These are phyloP conservation scores for Polydrusus cervinus DNA, from an alignment of 2,888 invertebrate species.

Conservation along the genomic window DNA sequence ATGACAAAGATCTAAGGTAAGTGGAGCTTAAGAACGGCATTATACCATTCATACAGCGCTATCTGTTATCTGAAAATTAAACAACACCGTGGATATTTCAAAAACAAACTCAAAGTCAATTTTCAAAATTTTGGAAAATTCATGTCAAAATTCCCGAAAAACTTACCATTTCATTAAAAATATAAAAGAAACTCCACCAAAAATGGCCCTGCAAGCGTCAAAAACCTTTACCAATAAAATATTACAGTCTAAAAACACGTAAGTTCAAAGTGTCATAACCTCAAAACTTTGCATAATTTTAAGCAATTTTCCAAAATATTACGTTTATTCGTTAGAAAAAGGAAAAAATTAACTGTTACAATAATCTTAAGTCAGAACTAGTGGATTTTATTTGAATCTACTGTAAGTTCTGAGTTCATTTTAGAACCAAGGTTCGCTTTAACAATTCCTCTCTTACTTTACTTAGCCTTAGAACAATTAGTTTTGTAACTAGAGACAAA, in stretches of 20 bases:
- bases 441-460: not conserved
- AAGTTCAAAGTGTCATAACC: conserved; percentile 48
- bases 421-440: not conserved
- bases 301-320: conserved; percentile 7
- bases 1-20: too few species aligned
- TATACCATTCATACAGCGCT: too few species aligned
- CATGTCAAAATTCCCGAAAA: conserved; percentile 47
- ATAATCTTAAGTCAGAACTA: not conserved
- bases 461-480: not conserved
- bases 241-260: conserved; percentile 57
- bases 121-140: conserved; percentile 38
- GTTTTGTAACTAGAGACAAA: not conserved
- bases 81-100: conserved; percentile 1
- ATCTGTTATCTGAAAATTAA: too few species aligned
- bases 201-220: conserved; percentile 57
- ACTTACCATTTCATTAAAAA: conserved; percentile 36
- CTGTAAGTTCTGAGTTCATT: not conserved
- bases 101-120: conserved; percentile 36
- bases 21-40: too few species aligned
- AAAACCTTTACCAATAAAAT: conserved; percentile 55
- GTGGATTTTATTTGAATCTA: not conserved
- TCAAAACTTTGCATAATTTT: conserved; percentile 34
- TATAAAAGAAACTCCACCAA: conserved; percentile 36
- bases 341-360: not conserved
- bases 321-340: not conserved